Evolutionary conservation across 2,113 vertebrate species (phyloP).

Genomic region (Oxygymnocypris stewartii): DNA sequence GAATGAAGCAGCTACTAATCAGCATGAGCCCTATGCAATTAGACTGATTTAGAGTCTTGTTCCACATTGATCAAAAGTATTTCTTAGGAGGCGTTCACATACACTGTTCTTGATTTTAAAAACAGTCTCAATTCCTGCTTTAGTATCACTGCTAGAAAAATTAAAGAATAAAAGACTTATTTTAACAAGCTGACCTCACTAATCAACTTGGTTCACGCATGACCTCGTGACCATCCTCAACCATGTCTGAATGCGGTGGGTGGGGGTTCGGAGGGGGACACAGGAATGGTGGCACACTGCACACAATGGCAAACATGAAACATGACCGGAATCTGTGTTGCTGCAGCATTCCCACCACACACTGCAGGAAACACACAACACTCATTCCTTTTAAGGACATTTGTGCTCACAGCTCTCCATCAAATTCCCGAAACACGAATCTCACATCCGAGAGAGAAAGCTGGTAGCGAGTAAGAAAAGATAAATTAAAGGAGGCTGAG

Average conservation of each 20-base stretch:
- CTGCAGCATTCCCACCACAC: conserved; percentile 65
- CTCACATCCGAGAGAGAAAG: background rate
- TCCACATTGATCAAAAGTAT: background rate
- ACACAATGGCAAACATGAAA: conserved; percentile 64
- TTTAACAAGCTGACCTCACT: background rate
- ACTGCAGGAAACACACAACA: conserved; percentile 62
- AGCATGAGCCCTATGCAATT: background rate
- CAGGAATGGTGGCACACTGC: conserved; percentile 29
- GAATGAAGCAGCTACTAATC: background rate
- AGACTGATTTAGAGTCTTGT: background rate
- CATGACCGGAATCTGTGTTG: conserved; percentile 69
- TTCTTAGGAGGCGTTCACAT: background rate
- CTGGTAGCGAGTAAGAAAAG: background rate
- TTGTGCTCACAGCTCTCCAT: conserved; percentile 37
- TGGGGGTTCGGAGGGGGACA: conserved; percentile 1
- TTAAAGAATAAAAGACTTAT: too few species aligned
- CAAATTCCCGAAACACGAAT: conserved; percentile 59
- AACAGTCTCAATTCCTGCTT: background rate
- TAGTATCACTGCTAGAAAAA: too few species aligned
- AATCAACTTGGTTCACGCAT: background rate
- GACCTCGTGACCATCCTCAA: background rate
- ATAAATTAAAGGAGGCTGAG: background rate
- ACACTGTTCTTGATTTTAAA: background rate
- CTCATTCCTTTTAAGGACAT: conserved; percentile 60
- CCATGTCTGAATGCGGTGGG: background rate